Evolutionary conservation across 2,113 vertebrate species (phyloP).

Genomic region (Carettochelys insculpta): DNA sequence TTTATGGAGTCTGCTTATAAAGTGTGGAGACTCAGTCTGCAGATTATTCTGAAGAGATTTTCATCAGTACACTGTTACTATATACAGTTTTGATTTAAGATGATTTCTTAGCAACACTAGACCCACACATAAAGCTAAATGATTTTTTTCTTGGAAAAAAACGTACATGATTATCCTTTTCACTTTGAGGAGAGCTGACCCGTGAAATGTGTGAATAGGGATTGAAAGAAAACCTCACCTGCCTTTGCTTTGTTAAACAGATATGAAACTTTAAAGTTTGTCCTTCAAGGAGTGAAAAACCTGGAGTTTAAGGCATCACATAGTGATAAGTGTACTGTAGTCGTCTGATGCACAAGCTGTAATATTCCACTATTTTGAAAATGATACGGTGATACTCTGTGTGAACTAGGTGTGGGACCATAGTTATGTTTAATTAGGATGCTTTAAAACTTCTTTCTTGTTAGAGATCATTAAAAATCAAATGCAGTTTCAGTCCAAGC

Average conservation of each 20-base stretch:
- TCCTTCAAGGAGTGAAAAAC: conserved; percentile 22
- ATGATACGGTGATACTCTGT: conserved; percentile 21
- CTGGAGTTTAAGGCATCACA: conserved; percentile 8
- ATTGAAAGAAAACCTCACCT: neutral
- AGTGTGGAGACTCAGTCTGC: neutral
- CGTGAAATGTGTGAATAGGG: neutral
- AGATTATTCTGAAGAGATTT: conserved; percentile 7
- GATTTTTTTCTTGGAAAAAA: neutral
- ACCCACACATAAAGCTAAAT: neutral
- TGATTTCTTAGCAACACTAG: neutral
- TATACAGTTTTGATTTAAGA: neutral
- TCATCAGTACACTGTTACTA: conserved; percentile 1
- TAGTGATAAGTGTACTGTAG: neutral
- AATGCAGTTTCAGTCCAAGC: neutral
- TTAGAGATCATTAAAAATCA: neutral
- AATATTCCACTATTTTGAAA: neutral
- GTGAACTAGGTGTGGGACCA: neutral
- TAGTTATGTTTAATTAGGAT: conserved; percentile 5
- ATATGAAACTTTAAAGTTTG: neutral
- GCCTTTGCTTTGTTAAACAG: neutral
- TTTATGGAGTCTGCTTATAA: too few species aligned
- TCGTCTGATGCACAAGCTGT: neutral
- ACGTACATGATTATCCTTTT: neutral
- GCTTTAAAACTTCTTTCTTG: conserved; percentile 19
- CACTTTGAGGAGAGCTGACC: neutral